These are phyloP conservation scores for Rhincodon typus DNA, from an alignment of 2,797 vertebrate genomes.

Conservation along the genomic window DNA sequence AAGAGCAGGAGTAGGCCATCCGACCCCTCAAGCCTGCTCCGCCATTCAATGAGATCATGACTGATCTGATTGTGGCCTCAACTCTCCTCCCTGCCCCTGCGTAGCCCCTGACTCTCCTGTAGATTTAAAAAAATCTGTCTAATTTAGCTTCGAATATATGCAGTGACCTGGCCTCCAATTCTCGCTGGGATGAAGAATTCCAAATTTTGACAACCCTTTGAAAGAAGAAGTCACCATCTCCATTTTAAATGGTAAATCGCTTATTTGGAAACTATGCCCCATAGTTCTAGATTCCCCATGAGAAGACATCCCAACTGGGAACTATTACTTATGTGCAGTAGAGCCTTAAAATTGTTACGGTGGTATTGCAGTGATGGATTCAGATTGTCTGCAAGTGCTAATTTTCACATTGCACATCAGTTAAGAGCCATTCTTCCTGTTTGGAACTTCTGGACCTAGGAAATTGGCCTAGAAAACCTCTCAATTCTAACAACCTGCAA, in stretches of 20 bases:
- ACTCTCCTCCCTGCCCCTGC: not conserved
- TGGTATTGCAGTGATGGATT: not conserved
- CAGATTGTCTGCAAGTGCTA: not conserved
- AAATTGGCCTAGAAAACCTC: no score
- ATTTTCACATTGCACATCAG: no score
- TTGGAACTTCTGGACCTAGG: no score
- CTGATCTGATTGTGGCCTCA: not conserved
- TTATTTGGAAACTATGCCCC: not conserved
- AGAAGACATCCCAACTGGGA: not conserved
- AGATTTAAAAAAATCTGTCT: not conserved
- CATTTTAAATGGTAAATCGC: not conserved
- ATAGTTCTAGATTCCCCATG: not conserved
- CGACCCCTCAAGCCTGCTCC: not conserved
- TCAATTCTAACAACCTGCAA: no score
- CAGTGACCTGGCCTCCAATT: not conserved
- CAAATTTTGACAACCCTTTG: not conserved
- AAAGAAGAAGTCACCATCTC: not conserved
- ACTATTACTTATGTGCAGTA: not conserved
- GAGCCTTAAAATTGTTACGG: not conserved
- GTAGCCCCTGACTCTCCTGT: not conserved
- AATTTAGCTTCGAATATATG: not conserved
- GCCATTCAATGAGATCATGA: not conserved
- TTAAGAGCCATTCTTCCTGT: no score
- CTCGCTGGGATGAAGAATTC: not conserved
- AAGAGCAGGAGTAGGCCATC: not conserved